Base-by-base conservation (phyloP, 2,797 vertebrate genomes). In the Momotus momota region DNA sequence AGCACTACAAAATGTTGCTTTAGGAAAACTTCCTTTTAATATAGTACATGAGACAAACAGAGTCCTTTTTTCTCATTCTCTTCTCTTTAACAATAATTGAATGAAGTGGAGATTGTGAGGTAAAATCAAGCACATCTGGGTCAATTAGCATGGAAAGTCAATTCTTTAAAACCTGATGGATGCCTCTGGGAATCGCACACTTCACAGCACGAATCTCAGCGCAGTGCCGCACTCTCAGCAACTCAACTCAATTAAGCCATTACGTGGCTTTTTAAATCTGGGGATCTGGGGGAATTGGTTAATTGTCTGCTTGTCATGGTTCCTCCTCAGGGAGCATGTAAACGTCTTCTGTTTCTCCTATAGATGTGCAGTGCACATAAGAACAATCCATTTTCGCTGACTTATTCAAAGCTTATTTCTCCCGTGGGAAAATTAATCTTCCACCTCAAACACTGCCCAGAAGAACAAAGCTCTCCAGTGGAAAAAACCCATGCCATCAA, bases 131-230 rank as follows among this genome's bases (percentile, higher is more conserved):
- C 92, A 95, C 94, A 97, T 96, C 88, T 96, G 92, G 88, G 94
- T 97, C 96, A 97, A 96, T 96, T 97, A 96, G 93, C 96, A 95
- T 95, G 94, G 94, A 93, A 96, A 97, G 96, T 95, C 96, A 97
- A 93, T 95, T 96, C 96, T 96, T 95, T 92, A 85, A 92, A 92
- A 94, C 67, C 94, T 91, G 95, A 96, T 85, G 96, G 95, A 93
- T 96, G 92, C 90, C 91, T 94, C 96, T 96, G 96, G 96, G 96
- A 97, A 97, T 96, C 6, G 11, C 0, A 0, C 92, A 71, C 94
- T 92, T 96, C 96, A 94, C 96, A 96, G 96, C 96, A 97, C 83
- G 88, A 95, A 95, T 71, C 92, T 90, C 90, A 93, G 94, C 1
- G 4, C 91, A 95, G 91, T 1, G 26, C 93, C 2, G n/a, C 86